Percentiles rank a stretch among this genome's conserved stretches.
Evolutionary conservation across 2,113 vertebrate genomes (phyloP).

Genomic region (Microcebus jonahi): DNA sequence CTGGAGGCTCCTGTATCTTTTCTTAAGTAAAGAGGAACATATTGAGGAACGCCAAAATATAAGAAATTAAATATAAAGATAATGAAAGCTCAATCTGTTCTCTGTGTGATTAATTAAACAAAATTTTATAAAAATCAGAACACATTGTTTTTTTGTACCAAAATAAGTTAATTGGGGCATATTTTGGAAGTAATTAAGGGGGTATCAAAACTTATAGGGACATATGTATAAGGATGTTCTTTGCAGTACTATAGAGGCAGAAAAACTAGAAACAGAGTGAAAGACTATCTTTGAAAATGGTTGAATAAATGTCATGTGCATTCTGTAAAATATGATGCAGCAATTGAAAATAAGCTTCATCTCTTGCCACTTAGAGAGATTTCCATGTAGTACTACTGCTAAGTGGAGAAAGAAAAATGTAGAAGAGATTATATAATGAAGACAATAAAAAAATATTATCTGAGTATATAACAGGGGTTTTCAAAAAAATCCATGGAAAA

Average conservation of each 20-base stretch:
- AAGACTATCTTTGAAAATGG: not conserved
- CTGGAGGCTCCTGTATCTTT: not conserved
- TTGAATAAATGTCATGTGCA: not conserved
- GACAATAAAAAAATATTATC: not conserved
- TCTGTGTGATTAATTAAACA: conserved; percentile 26
- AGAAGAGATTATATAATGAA: not conserved
- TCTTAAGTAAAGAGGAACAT: conserved; percentile 38
- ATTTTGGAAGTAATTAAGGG: conserved; percentile 38
- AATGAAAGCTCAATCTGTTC: conserved; percentile 40
- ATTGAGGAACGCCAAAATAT: conserved; percentile 33
- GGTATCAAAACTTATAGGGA: conserved; percentile 15
- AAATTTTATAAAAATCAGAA: conserved; percentile 39
- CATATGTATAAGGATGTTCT: not conserved
- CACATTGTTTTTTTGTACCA: conserved; percentile 43
- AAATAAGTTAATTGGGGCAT: conserved; percentile 21
- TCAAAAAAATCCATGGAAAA: too few relatives aligned
- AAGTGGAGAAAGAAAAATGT: not conserved
- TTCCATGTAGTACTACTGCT: not conserved
- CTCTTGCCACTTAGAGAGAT: not conserved
- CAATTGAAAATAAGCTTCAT: not conserved
- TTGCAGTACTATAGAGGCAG: not conserved
- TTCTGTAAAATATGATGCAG: not conserved
- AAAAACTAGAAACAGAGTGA: not conserved
- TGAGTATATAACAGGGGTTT: too few relatives aligned
- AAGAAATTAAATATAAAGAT: conserved; percentile 52